Percentiles rank a stretch among this genome's conserved stretches.
These are phyloP conservation scores for Xestia c-nigrum DNA, from an alignment of 2,888 invertebrate genomes.

Conservation along the genomic window DNA sequence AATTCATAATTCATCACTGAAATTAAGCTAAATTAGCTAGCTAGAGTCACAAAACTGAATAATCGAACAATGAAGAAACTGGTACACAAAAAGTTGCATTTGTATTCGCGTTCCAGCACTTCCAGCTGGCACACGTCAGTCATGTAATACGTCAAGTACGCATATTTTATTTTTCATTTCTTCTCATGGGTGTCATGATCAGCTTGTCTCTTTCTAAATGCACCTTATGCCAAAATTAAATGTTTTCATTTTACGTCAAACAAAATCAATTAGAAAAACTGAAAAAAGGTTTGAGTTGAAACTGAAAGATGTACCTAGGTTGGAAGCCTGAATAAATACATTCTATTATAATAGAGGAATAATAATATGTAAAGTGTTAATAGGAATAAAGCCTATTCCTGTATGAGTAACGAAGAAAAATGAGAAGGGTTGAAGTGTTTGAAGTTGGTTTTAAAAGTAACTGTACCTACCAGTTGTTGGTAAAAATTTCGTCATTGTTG, in stretches of 20 bases:
- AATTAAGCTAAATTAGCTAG: conserved; percentile 16
- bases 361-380: too few relatives aligned
- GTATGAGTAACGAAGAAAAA: conserved; percentile 5
- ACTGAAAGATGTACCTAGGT: too few relatives aligned
- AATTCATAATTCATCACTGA: conserved; percentile 31
- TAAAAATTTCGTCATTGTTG: too few relatives aligned
- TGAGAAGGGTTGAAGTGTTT: background rate
- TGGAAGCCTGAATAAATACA: background rate
- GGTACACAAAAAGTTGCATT: conserved; percentile 60
- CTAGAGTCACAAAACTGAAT: conserved; percentile 34
- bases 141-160: conserved; percentile 13
- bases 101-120: conserved; percentile 39
- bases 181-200: background rate
- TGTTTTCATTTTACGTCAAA: conserved; percentile 16
- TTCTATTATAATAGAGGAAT: background rate
- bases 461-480: too few relatives aligned
- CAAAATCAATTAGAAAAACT: background rate
- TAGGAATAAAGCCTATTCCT: background rate
- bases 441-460: conserved; percentile 2
- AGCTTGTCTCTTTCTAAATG: conserved; percentile 29
- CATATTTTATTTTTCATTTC: conserved; percentile 1
- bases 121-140: conserved; percentile 9
- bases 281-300: background rate
- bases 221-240: too few relatives aligned
- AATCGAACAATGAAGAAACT: conserved; percentile 31